Evolutionary conservation across 2,888 invertebrate species (phyloP).

Genomic region (Hipparchia semele): DNA sequence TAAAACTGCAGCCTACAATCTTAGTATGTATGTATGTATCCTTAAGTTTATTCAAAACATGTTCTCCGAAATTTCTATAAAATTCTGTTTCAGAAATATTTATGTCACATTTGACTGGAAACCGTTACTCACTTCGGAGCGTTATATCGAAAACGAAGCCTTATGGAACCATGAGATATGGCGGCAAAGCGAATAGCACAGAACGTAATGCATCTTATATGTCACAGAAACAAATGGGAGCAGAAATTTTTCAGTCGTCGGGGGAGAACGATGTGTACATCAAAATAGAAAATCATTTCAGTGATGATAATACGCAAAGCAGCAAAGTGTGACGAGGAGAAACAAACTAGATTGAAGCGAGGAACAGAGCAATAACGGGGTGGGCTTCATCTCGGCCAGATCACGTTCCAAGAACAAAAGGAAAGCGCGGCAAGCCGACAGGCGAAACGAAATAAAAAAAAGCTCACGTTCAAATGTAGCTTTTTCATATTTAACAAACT

Average conservation of each 20-base stretch:
- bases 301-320: slow-evolving; percentile 60
- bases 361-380: slow-evolving; percentile 69
- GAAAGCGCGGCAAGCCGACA: slow-evolving; percentile 65
- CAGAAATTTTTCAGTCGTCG: slow-evolving; percentile 52
- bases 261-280: slow-evolving; percentile 48
- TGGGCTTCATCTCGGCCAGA: slow-evolving; percentile 76
- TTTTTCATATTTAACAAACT: slow-evolving; percentile 75
- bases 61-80: slow-evolving; percentile 27
- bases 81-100: slow-evolving; percentile 41
- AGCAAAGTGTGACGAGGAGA: slow-evolving; percentile 64
- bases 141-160: slow-evolving; percentile 65
- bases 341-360: slow-evolving; percentile 71
- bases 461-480: slow-evolving; percentile 71
- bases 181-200: slow-evolving; percentile 59
- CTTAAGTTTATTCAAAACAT: slow-evolving; percentile 8
- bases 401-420: slow-evolving; percentile 80
- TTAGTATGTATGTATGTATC: neutral
- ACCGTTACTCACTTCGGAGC: slow-evolving; percentile 62
- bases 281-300: slow-evolving; percentile 60
- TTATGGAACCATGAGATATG: slow-evolving; percentile 63
- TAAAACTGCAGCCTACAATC: neutral
- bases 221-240: slow-evolving; percentile 64
- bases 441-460: slow-evolving; percentile 66
- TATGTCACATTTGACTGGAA: slow-evolving; percentile 47
- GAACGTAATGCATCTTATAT: slow-evolving; percentile 66